A percentile compares a stretch with the other conserved stretches of the same genome.
Evolutionary conservation across 2,113 vertebrate species (phyloP).

Genomic region (Polypterus senegalus): DNA sequence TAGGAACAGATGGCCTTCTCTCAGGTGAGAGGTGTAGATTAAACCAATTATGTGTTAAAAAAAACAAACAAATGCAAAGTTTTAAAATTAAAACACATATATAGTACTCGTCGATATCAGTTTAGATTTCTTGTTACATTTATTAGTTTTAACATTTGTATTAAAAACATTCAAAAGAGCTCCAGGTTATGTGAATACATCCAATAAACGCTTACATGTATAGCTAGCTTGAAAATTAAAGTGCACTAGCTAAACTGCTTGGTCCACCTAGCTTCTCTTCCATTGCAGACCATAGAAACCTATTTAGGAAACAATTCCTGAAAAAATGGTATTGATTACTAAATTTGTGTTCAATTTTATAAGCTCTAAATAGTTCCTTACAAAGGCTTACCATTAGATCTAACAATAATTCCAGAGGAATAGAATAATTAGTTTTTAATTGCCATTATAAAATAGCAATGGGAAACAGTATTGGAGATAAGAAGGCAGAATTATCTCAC

Average conservation of each 20-base stretch:
- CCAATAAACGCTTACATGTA: neutral
- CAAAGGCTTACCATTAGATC: conserved; percentile 65
- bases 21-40: no score
- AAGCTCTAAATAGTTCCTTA: conserved; percentile 55
- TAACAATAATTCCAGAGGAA: conserved; percentile 68
- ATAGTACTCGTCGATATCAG: neutral
- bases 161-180: conserved; percentile 8
- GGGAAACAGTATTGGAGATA: conserved; percentile 51
- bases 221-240: conserved; percentile 24
- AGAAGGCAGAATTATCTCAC: conserved; percentile 35
- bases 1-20: no score
- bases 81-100: neutral
- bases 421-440: conserved; percentile 56
- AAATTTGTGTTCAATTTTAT: neutral
- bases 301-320: conserved; percentile 19
- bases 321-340: neutral
- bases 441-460: conserved; percentile 62
- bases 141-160: conserved; percentile 1
- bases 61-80: no score
- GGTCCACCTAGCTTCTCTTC: neutral
- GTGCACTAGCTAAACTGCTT: neutral
- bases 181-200: neutral
- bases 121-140: neutral
- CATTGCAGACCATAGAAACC: neutral
- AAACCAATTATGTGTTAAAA: no score